These are phyloP conservation scores for Maccullochella peelii DNA, from an alignment of 2,113 vertebrate genomes.

Conservation along the genomic window DNA sequence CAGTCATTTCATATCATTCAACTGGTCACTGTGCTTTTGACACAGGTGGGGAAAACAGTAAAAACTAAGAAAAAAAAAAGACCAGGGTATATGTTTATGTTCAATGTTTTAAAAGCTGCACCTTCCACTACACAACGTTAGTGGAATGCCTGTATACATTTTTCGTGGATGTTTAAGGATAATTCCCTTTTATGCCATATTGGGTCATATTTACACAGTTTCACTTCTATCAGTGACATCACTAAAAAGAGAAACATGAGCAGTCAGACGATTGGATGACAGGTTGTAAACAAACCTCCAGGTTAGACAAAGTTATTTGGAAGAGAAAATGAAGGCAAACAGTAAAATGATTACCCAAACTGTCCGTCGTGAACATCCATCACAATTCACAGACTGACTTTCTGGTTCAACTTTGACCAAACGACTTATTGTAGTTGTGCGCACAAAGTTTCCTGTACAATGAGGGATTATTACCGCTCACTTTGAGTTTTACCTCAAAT, in stretches of 20 bases:
- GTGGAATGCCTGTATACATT: slow-evolving; percentile 55
- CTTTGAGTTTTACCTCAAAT: not conserved
- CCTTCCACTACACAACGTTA: slow-evolving; percentile 43
- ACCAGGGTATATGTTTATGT: slow-evolving; percentile 25
- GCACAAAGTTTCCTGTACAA: too few relatives aligned
- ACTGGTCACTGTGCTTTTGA: slow-evolving; percentile 25
- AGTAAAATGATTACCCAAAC: not conserved
- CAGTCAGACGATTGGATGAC: not conserved
- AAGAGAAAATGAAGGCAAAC: not conserved
- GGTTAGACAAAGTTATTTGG: not conserved
- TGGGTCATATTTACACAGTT: not conserved
- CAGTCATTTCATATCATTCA: slow-evolving; percentile 2
- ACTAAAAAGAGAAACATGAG: not conserved
- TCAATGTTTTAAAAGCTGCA: slow-evolving; percentile 59
- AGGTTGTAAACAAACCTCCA: not conserved
- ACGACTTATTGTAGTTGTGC: not conserved
- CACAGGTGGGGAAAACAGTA: not conserved
- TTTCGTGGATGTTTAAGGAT: slow-evolving; percentile 21
- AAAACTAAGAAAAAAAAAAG: not conserved
- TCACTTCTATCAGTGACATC: not conserved
- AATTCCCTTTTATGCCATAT: slow-evolving; percentile 1
- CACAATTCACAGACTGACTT: not conserved
- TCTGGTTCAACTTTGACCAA: not conserved
- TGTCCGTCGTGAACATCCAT: not conserved
- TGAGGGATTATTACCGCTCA: not conserved